Evolutionary conservation across 2,888 invertebrate genomes (phyloP), one percentile per base, ranked within the genome.

Genomic region (Globia sparganii): DNA sequence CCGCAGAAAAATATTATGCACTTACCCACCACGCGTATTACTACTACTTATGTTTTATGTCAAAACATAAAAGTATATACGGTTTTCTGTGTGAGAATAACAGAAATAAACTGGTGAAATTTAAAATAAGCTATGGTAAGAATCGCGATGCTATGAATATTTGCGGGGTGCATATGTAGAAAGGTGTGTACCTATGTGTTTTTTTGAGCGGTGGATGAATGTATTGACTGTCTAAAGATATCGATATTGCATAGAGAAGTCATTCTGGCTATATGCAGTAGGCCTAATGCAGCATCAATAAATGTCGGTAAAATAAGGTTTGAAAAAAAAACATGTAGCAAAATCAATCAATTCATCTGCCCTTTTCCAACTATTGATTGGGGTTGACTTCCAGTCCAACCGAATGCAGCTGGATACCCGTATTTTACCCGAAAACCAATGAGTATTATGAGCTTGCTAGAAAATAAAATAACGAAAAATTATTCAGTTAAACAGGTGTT

Each of bases 1-100:
- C 62, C 67, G 71, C 78, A 79, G 78, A 85, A 84, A 88, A 88
- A 90, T 90, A 90, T 84, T 81, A 56, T 80, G 87, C 87, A 85
- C 86, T 88, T 83, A 84, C 72, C 74, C 80, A 76, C 77, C 68
- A 80, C 83, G 85, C 80, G 84, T 86, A 87, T 86, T 83, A 86
- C 85, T 66, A 86, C 83, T 85, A 86, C 88, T 85, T 87, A 85
- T 87, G 84, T 85, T 90, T 90, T 90, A 91, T 86, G 86, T 84
- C 78, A 72, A 80, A 86, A 81, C 87, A 88, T 89, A 89, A 89
- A 89, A 89, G 81, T 80, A 83, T 87, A 86, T 81, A 80, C 74
- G 80, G 73, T 76, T 81, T 79, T 86, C 84, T 82, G 81, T 76
- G 74, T 64, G 69, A 77, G 83, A 88, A 89, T 88, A 88, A 89